A percentile compares a stretch with the other conserved stretches of the same genome.
phyloP scores from a whole-genome alignment of 2,888 invertebrate genomes.

The Cryptocheilus praepositus region DNA sequence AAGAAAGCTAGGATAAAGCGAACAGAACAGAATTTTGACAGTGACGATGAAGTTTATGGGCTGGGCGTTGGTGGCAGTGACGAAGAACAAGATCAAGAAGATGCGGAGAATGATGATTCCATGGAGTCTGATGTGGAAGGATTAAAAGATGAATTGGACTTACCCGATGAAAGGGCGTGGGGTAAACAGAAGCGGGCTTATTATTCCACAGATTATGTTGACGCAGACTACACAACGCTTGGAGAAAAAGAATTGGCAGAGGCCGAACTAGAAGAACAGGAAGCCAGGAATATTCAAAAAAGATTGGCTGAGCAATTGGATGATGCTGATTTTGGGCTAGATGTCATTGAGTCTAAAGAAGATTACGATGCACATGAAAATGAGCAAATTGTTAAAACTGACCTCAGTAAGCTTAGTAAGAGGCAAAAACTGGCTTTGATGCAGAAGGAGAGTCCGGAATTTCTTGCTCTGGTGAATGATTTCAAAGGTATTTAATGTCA shows the following conservation, averaged over 20 bases:
- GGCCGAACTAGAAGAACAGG: slow-evolving; percentile 88
- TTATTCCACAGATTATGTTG: slow-evolving; percentile 92
- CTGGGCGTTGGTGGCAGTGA: slow-evolving; percentile 77
- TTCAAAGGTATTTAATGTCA: slow-evolving; percentile 80
- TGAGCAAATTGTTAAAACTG: slow-evolving; percentile 81
- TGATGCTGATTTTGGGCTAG: slow-evolving; percentile 85
- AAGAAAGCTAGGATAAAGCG: slow-evolving; percentile 78
- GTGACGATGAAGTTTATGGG: slow-evolving; percentile 80
- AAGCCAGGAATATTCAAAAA: slow-evolving; percentile 88
- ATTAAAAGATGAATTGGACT: slow-evolving; percentile 79
- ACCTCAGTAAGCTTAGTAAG: slow-evolving; percentile 85
- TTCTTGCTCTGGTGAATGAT: slow-evolving; percentile 85
- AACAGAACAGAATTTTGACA: slow-evolving; percentile 77
- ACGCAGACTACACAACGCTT: slow-evolving; percentile 85
- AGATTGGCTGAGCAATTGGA: slow-evolving; percentile 86
- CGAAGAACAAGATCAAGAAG: slow-evolving; percentile 73
- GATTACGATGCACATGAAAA: slow-evolving; percentile 70
- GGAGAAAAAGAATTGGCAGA: slow-evolving; percentile 82
- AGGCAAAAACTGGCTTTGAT: slow-evolving; percentile 86
- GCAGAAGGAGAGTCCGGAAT: slow-evolving; percentile 92
- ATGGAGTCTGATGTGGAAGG: slow-evolving; percentile 85
- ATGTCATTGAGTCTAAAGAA: slow-evolving; percentile 70
- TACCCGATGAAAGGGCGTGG: slow-evolving; percentile 92
- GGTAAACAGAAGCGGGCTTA: slow-evolving; percentile 87
- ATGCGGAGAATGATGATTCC: slow-evolving; percentile 75